Evolutionary conservation across 2,113 vertebrate genomes (phyloP).

Genomic region (Daubentonia madagascariensis): DNA sequence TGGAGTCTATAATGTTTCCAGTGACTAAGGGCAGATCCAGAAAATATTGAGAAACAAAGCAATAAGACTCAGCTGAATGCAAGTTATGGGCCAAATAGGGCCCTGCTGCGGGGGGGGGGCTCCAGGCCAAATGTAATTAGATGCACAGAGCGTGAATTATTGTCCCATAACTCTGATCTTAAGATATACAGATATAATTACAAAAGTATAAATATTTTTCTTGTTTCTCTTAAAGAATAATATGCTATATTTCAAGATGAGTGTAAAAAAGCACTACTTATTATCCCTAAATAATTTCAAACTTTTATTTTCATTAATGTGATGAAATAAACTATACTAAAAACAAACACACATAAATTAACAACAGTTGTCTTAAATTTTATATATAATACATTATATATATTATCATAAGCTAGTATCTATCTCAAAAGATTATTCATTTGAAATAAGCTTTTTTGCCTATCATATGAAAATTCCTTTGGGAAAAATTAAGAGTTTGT

Average conservation of each 20-base stretch:
- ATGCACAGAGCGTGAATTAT: neutral
- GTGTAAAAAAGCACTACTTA: neutral
- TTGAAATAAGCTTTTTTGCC: neutral
- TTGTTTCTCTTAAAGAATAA: neutral
- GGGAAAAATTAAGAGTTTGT: neutral
- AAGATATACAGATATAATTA: neutral
- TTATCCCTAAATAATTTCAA: neutral
- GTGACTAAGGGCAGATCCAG: neutral
- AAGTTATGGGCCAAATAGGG: constrained; percentile 29
- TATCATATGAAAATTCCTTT: neutral
- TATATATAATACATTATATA: neutral
- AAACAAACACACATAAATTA: neutral
- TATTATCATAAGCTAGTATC: neutral
- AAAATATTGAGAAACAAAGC: constrained; percentile 10
- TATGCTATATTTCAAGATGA: neutral
- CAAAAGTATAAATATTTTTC: neutral
- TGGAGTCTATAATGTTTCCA: neutral
- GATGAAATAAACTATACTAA: neutral
- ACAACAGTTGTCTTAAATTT: neutral
- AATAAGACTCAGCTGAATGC: constrained; percentile 20
- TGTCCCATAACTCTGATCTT: constrained; percentile 38
- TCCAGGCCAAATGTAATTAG: neutral
- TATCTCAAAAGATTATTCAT: neutral
- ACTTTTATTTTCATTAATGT: constrained; percentile 18
- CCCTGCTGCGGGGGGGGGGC: neutral